A percentile compares a stretch with the other conserved stretches of the same genome.
These are phyloP conservation scores for Mobula birostris DNA, from an alignment of 2,113 vertebrate species.

Conservation along the genomic window DNA sequence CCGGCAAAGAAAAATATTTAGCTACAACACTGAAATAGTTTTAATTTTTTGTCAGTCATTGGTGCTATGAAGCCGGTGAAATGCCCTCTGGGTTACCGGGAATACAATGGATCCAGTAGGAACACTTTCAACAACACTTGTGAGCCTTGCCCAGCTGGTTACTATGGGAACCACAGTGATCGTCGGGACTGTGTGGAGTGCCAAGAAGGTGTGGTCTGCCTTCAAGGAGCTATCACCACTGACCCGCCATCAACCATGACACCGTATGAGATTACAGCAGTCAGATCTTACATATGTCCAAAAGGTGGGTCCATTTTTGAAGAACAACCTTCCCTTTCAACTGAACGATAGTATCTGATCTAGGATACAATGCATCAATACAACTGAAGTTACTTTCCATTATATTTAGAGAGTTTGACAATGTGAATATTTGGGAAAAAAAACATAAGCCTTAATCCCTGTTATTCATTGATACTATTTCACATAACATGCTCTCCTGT, in stretches of 20 bases:
- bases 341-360: neutral
- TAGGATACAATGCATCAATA: neutral
- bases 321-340: neutral
- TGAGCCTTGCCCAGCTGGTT: neutral
- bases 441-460: neutral
- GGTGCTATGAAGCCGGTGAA: constrained; percentile 8
- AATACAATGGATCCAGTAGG: neutral
- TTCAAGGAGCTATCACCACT: constrained; percentile 8
- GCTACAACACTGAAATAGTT: no score
- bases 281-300: constrained; percentile 5
- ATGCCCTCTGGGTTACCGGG: constrained; percentile 26
- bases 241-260: neutral
- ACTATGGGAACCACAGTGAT: constrained; percentile 5
- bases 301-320: neutral
- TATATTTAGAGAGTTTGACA: neutral
- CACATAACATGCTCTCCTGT: no score
- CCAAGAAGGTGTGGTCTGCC: neutral
- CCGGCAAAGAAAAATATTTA: neutral
- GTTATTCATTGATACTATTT: neutral
- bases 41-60: neutral
- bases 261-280: no score
- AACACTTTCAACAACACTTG: constrained; percentile 19
- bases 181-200: neutral
- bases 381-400: neutral
- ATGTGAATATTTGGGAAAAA: neutral